Conservation (phyloP, 2,797 vertebrate genomes). For the Molossus molossus region DNA sequence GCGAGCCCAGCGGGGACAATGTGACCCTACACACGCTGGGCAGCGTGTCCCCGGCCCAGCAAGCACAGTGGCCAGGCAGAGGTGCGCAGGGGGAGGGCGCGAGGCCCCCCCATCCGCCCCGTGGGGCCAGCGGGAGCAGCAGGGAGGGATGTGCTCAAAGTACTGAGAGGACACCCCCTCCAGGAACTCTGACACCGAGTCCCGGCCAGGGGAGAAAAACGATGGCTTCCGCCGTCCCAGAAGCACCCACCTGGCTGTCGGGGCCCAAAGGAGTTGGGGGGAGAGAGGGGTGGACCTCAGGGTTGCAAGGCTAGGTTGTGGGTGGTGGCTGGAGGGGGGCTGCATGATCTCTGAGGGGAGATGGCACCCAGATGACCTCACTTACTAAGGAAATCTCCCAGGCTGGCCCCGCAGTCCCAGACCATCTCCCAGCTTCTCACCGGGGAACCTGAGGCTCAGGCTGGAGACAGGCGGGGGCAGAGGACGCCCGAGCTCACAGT, state of each 20-base stretch:
- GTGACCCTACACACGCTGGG: slow-evolving; percentile 81
- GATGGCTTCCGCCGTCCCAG: neutral
- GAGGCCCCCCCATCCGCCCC: accelerated
- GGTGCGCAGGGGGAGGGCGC: slow-evolving; percentile 72
- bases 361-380: neutral
- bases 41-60: slow-evolving; percentile 76
- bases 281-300: slow-evolving; percentile 1
- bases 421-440: accelerated
- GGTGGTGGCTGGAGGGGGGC: neutral
- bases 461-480: neutral
- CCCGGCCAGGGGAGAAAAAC: neutral
- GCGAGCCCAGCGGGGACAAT: slow-evolving; percentile 78
- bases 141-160: slow-evolving; percentile 13
- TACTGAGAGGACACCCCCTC: neutral
- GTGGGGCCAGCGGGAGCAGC: neutral
- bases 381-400: neutral
- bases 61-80: slow-evolving; percentile 61
- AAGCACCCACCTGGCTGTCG: neutral
- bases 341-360: neutral
- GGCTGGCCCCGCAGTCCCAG: too few relatives aligned
- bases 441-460: neutral
- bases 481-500: neutral
- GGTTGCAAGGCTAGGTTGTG: neutral
- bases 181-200: accelerated
- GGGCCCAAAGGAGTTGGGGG: neutral